Base-by-base conservation (phyloP, 2,797 vertebrate species). In the Diglossa cyanea region DNA sequence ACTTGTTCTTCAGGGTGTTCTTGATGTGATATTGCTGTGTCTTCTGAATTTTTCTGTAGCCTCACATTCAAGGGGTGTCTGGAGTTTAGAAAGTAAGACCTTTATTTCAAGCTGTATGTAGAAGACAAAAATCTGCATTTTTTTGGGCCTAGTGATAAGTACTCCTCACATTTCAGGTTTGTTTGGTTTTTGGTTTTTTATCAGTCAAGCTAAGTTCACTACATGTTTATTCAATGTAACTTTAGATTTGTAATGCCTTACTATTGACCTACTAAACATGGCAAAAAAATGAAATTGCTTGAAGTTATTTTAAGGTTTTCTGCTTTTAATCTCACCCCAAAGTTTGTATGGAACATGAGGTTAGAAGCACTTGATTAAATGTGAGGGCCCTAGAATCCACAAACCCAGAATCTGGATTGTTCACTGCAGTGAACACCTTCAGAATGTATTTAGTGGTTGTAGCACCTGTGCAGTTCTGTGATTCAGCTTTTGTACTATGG, bases 51-150 rank as follows among this genome's bases (percentile, higher is more conserved):
- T 8, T 80, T 67, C 50, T 44, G 11, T 37, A 78, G 50, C 31
- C 10, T 9, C 8, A 8, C 3, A 6, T 80, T 72, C 10, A 65
- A n/a, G 68, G 55, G 50, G 14, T 6, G 1, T 31, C 42, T 0
- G 0, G 33, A 71, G 42, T 73, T 80, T 73, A 30, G 47, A 86
- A 84, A 62, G 51, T 25, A 70, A 72, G 66, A 45, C n/a, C 11
- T 78, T 79, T 71, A 37, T 58, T 92, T 81, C 26, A 68, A 67
- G 23, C 18, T 86, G 1, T 50, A 39, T 37, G 33, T 74, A 28
- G 42, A 65, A 66, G n/a, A n/a, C 17, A 3, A 7, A 86, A 73
- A 48, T 75, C 4, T 53, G 13, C 0, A 7, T 18, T 50, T 62
- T 54, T 73, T 54, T 0, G 55, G 23, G 5, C 8, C 13, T 30